Percentiles rank a stretch among this genome's conserved stretches.
These are phyloP conservation scores for Lepisosteus oculatus DNA, from an alignment of 2,113 vertebrate species.

Conservation along the genomic window DNA sequence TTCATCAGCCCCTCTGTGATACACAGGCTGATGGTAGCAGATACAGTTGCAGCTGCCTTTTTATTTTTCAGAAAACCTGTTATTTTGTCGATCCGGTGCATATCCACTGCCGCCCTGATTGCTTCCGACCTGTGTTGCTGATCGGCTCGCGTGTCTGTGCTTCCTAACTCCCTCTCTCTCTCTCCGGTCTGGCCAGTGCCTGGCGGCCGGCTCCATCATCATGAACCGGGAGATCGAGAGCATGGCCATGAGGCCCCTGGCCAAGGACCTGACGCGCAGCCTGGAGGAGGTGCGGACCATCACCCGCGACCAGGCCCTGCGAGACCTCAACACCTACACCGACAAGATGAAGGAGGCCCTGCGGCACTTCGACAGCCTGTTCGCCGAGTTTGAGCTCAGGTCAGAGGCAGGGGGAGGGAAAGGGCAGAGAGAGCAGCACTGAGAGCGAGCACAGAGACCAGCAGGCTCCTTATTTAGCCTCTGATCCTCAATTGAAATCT, in stretches of 20 bases:
- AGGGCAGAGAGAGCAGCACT: no score
- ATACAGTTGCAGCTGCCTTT: no score
- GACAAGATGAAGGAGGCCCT: conserved; percentile 90
- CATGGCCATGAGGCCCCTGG: conserved; percentile 93
- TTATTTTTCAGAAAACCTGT: no score
- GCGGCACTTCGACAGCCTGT: conserved; percentile 88
- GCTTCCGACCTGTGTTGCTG: no score
- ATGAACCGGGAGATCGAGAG: conserved; percentile 99
- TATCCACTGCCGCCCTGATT: no score
- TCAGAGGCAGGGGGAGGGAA: conserved; percentile 40
- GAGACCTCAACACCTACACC: conserved; percentile 89
- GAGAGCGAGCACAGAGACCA: no score
- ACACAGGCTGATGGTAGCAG: no score
- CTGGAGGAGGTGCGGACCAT: conserved; percentile 89
- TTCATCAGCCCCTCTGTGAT: no score
- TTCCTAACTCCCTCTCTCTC: not conserved
- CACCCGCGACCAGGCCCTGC: conserved; percentile 90
- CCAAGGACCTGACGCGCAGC: conserved; percentile 90
- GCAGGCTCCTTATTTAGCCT: no score
- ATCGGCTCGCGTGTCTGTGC: no score
- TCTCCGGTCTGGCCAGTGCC: conserved; percentile 68
- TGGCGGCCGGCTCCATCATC: conserved; percentile 96
- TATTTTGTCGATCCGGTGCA: no score
- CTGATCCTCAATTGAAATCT: no score
- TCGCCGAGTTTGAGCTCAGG: conserved; percentile 97